Base-by-base conservation (phyloP, 2,888 invertebrate species). In the Trachelus stipa region DNA sequence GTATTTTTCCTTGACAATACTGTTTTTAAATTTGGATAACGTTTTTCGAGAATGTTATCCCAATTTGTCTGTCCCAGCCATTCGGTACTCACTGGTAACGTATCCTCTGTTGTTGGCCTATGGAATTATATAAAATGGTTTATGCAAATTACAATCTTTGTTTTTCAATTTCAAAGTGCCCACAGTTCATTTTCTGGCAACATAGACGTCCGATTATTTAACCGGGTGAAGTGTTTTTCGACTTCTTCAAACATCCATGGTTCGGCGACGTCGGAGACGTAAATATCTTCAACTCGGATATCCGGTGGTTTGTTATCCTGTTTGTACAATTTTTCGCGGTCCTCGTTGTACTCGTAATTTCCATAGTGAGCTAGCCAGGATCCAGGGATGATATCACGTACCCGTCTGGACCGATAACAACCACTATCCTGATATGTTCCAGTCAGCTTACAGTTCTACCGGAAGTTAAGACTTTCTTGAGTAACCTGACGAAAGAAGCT, bases 361-460 rank as follows among this genome's bases (percentile, higher is more conserved):
- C 93, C 94, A 88, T 93, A 93, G 82, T 92, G 92, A 77, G 94
- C 93, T 88, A 95, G 90, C 92, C 93, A 93, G 80, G 95, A 95
- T 81, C 93, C 92, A 11, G 95, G 95, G 85, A 95, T 95, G 75
- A 94, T 93, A 87, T 95, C 94, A 87, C 93, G 93, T 68, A 94
- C 95, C 81, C 93, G 93, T 87, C 92, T 91, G 56, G 91, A 88
- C 80, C 87, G 83, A 74, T 76, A 74, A 74, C 86, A 81, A 84
- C 84, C 83, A 85, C 85, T 83, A 86, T 90, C 85, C 76, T 86
- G 83, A 88, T 83, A 81, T 35, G 82, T 80, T 69, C 79, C 81
- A 78, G 81, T 83, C 81, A 86, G 82, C 78, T 88, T 87, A 81
- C 82, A 82, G 80, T 85, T 85, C 88, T 88, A 80, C 71, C 75